Conservation (phyloP, 2,797 vertebrate genomes). For the Gallinago nigripennis region DNA sequence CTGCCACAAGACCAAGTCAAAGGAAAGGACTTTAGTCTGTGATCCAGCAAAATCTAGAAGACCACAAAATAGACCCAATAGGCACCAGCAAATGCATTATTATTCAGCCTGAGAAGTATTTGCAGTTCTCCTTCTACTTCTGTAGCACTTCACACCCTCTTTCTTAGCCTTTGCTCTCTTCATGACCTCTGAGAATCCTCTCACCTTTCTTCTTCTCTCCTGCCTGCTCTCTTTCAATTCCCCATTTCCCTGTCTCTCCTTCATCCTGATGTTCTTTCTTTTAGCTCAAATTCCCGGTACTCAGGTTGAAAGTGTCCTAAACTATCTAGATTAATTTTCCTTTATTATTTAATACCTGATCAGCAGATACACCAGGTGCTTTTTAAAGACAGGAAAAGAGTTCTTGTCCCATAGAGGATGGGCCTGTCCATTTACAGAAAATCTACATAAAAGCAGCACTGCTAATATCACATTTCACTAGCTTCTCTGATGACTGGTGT, state of each 20-base stretch:
- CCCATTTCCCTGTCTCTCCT: neutral
- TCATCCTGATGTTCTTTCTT: neutral
- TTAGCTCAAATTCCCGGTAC: neutral
- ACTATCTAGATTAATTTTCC: neutral
- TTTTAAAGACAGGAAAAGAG: neutral
- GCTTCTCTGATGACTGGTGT: slow-evolving; percentile 27
- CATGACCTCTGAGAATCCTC: neutral
- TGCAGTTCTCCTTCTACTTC: neutral
- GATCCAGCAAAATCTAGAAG: neutral
- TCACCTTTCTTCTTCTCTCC: neutral
- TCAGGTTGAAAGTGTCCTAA: neutral
- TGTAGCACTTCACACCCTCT: neutral
- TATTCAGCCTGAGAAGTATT: neutral
- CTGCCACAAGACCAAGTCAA: neutral
- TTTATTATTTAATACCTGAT: neutral
- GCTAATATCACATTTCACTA: slow-evolving; percentile 20
- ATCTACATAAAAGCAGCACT: slow-evolving; percentile 12
- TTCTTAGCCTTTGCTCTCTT: neutral
- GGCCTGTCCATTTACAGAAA: slow-evolving; percentile 18
- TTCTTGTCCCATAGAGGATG: neutral
- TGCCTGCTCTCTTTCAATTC: neutral
- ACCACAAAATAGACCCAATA: neutral
- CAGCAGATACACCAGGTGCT: neutral
- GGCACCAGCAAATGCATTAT: neutral
- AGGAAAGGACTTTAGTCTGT: neutral